These are phyloP conservation scores for Glyphotaelius pellucidus DNA, from an alignment of 2,888 invertebrate genomes.

Conservation along the genomic window DNA sequence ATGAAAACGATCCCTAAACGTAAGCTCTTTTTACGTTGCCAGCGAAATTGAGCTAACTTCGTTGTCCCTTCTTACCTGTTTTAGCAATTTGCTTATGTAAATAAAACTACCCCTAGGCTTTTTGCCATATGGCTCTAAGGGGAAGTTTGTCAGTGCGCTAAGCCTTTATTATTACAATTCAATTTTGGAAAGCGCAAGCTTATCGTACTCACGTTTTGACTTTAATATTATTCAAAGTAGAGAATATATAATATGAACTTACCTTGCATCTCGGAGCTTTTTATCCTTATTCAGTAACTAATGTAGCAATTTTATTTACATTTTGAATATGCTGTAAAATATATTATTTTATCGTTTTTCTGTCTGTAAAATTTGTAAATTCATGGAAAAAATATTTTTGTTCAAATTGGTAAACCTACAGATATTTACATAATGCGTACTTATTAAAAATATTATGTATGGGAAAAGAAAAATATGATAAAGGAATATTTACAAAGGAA, in stretches of 20 bases:
- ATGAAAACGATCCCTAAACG: conserved; percentile 50
- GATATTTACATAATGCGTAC: background rate
- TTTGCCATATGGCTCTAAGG: conserved; percentile 46
- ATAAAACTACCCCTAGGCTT: conserved; percentile 63
- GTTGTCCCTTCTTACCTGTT: conserved; percentile 65
- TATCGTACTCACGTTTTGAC: background rate
- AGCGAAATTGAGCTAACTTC: conserved; percentile 63
- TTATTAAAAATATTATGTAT: background rate
- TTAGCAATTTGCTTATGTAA: conserved; percentile 66
- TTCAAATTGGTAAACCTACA: background rate
- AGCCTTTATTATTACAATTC: conserved; percentile 61
- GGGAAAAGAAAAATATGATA: background rate
- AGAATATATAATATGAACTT: background rate
- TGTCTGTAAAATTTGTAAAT: background rate
- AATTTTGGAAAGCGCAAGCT: conserved; percentile 57
- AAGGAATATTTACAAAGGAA: background rate
- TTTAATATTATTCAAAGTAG: background rate
- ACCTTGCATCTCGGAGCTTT: background rate
- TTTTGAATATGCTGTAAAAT: background rate
- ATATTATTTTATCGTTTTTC: background rate
- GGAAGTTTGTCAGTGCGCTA: conserved; percentile 42
- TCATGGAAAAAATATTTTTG: background rate
- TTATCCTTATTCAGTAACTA: background rate
- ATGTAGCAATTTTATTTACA: background rate
- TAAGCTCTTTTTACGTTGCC: conserved; percentile 50